Conservation (phyloP, 2,888 invertebrate species). For the Pollenia labialis region DNA sequence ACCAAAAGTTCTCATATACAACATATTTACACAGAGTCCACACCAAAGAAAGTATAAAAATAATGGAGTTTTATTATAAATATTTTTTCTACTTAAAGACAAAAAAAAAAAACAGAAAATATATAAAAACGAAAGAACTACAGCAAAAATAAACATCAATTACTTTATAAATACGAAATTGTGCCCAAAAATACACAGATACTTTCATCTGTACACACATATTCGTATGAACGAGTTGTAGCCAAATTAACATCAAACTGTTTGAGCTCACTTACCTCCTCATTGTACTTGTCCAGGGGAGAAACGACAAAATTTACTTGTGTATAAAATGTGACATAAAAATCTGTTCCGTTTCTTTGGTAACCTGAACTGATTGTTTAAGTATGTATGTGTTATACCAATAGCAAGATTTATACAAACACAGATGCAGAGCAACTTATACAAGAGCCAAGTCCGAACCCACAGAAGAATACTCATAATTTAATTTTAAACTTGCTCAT, state of each 20-base stretch:
- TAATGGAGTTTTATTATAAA: background rate
- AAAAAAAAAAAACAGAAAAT: conserved; percentile 9
- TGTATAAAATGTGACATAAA: conserved; percentile 41
- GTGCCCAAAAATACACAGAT: background rate
- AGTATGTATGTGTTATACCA: conserved; percentile 16
- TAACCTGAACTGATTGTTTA: background rate
- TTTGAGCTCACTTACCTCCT: background rate
- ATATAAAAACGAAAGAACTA: conserved; percentile 2
- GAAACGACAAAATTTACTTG: background rate
- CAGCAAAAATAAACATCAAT: conserved; percentile 48
- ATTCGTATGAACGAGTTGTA: background rate
- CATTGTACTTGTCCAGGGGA: background rate
- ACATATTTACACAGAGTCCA: conserved; percentile 39
- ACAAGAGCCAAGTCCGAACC: background rate
- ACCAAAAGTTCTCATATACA: conserved; percentile 27
- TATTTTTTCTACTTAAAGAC: background rate
- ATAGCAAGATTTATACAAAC: conserved; percentile 48
- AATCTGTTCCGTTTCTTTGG: background rate
- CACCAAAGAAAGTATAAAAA: background rate
- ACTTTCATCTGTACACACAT: background rate
- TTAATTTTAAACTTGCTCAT: background rate
- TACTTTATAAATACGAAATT: conserved; percentile 43
- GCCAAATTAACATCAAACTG: background rate
- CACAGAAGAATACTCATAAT: conserved; percentile 9
- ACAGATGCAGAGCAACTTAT: background rate